Base-by-base conservation (phyloP, 2,797 vertebrate genomes). In the Hippoglossus hippoglossus region DNA sequence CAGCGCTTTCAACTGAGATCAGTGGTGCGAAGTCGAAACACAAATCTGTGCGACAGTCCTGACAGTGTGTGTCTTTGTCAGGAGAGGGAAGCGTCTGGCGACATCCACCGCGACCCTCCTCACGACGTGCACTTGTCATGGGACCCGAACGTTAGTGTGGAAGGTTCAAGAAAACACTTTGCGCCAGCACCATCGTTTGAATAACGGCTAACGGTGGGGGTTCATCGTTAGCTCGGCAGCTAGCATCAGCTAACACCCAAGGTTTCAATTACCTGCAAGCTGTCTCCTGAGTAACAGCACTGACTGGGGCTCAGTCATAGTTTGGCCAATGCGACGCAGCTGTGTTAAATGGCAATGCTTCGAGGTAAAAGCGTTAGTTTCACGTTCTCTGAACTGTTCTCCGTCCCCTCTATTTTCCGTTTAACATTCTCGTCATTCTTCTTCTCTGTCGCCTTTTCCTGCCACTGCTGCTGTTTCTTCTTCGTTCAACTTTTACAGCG, bases 251-350 rank as follows among this genome's bases (percentile, higher is more conserved):
- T 67, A 63, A 71, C 66, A 72, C 19, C 19, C 59, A 44, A 54
- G 22, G 79, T 82, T 82, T 88, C 74, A 2, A 74, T 96, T 95
- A 99, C 97, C 97, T 96, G 97, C 97, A 80, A 98, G 95, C 95
- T 99, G 97, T 94, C 97, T 97, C 94, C 96, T 95, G 94, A 98
- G 95, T 90, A 98, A 94, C 95, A 98, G 94, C 89, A 94, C 97
- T 75, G 97, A 97, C 94, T 98, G 97, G 81, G 96, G 96, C 95
- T 98, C 97, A 95, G 96, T 98, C 97, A 98, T 99, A 76, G 51
- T 86, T 89, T 50, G 82, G 50, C 60, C 46, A 71, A 31, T 72
- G 65, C 46, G 79, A 69, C 63, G 70, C 79, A 55, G 74, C 78
- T 85, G 58, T 80, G 60, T 80, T 89, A 46, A 79, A 68, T 66